Base-by-base conservation (phyloP, 1,140 invertebrate genomes). In the Diuraphis noxia region DNA sequence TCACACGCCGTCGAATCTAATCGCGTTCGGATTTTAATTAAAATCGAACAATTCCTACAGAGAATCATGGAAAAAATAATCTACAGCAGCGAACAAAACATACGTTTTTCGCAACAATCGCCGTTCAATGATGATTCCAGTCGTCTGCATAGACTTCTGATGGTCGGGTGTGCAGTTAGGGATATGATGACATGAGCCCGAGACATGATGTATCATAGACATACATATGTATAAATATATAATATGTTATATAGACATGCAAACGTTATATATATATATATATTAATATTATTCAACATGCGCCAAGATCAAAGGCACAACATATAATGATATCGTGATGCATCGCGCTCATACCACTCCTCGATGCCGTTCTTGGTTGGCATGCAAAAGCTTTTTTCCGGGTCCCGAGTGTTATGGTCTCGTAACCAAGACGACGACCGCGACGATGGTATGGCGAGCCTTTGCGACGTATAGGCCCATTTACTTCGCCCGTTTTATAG, bases 391-490 rank as follows among this genome's bases (percentile, higher is more conserved):
- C 36, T 25, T 82, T 82, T 72, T 72, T 72, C 56, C n/a, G 56
- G 13, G 56, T 34, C 30, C 41, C 82, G 40, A 4, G 82, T 86
- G 85, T 86, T 86, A 19, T 86, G 85, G 43, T 52, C 34, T 86
- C 9, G 85, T 86, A 52, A 86, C 85, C 85, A 86, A 52, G 85
- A 86, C 85, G 34, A 86, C 46, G 46, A 34, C 40, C 38, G 23
- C 79, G 10, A n/a, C 25, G 40, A 8, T n/a, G 56, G 56, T 25
- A 38, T 17, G 43, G 43, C n/a, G 34, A 36, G 84, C 43, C 41
- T 85, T 85, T 43, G 25, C 82, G 25, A 85, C 41, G 23, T 84
- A 84, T 17, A 43, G 36, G 38, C 38, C 21, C 36, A 38, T 81
- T 38, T 81, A 72, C n/a, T 72, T 72, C 81, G 38, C 25, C 23